Evolutionary conservation across 2,888 invertebrate species (phyloP).

Genomic region (Thera obeliscata): DNA sequence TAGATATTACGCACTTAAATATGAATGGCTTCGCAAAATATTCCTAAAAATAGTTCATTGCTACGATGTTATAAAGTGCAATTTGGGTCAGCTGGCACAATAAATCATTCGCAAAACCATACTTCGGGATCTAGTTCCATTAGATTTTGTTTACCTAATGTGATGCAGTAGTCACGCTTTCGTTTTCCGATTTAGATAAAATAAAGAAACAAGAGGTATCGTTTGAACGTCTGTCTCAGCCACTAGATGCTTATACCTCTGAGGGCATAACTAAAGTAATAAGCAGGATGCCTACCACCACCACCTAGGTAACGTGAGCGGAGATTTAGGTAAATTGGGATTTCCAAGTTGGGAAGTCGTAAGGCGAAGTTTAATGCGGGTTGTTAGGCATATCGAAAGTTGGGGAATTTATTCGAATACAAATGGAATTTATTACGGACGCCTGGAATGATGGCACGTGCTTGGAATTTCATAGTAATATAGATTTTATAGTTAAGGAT

Average conservation of each 20-base stretch:
- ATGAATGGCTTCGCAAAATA: too few relatives aligned
- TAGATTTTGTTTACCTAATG: too few relatives aligned
- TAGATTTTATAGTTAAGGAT: conserved; percentile 12
- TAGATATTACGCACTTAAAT: too few relatives aligned
- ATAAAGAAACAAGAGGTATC: neutral
- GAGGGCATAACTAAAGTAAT: conserved; percentile 43
- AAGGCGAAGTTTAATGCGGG: conserved; percentile 40
- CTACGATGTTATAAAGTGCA: too few relatives aligned
- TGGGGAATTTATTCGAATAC: conserved; percentile 37
- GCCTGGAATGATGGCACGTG: conserved; percentile 26
- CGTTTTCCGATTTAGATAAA: neutral
- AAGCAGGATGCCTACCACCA: conserved; percentile 42
- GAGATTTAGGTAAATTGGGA: conserved; percentile 46
- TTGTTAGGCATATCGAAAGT: conserved; percentile 37
- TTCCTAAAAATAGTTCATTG: too few relatives aligned
- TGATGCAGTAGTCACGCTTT: too few relatives aligned
- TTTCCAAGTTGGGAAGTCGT: conserved; percentile 37
- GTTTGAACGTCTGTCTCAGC: neutral
- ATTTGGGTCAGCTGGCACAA: too few relatives aligned
- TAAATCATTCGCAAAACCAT: too few relatives aligned
- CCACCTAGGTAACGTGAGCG: conserved; percentile 41
- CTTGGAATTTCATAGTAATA: conserved; percentile 19
- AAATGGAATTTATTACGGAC: conserved; percentile 28
- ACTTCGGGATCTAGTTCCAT: too few relatives aligned
- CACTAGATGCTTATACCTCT: conserved; percentile 18